Evolutionary conservation across 2,797 vertebrate species (phyloP), one percentile per base, ranked within the genome.

Genomic region (Poeciliopsis presidionis): DNA sequence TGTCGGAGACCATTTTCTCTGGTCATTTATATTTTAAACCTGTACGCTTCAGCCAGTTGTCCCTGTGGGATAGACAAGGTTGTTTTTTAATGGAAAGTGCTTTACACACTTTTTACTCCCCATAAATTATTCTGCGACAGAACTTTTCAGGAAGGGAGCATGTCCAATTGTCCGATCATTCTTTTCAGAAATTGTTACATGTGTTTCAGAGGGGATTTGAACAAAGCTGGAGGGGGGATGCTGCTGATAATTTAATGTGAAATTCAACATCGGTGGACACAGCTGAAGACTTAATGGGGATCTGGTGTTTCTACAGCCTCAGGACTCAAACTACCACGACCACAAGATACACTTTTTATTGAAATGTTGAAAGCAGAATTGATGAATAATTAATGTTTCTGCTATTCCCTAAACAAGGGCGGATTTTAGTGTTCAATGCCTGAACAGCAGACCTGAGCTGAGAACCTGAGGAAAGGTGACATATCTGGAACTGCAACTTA

Each of bases 21-120:
- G 55, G 12, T 91, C 91, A 94, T 95, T 63, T 78, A 94, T 94
- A 88, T 93, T 95, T 95, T 53, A 94, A 22, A 90, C 16, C 5
- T 18, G n/a, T 79, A 67, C 76, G 74, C 78, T 88, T 88, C 33
- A 77, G 53, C 39, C 46, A 53, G 46, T 61, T 28, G 75, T 80
- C 77, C 49, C 11, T 39, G 73, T 30, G 41, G 49, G 57, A 77
- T 33, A 74, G 47, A 74, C 81, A 63, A 43, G 61, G 46, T 61
- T 55, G 69, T 79, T 86, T 88, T 88, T 78, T 80, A 86, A 91
- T 88, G 59, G 61, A 88, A 86, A 85, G 86, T 89, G 71, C 93
- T 93, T 93, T 87, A 90, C 88, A 82, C 74, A 79, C 79, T 83
- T 93, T 90, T 93, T 86, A 91, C 78, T 81, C 80, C 36, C 75